phyloP scores from a whole-genome alignment of 2,888 invertebrate genomes.

The Dynastes maya region DNA sequence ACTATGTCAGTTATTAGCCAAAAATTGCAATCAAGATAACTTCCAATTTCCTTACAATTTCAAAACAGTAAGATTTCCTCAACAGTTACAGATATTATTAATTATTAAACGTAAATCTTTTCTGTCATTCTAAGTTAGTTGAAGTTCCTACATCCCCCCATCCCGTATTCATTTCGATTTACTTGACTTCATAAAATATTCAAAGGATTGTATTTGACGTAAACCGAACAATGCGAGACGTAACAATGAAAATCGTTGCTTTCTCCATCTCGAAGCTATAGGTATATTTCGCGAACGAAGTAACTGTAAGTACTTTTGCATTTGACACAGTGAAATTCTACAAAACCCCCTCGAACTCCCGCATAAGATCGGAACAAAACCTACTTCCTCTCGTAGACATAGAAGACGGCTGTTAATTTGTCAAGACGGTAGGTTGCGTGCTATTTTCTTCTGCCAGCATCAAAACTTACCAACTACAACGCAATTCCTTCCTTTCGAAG shows the following conservation, averaged over 20 bases:
- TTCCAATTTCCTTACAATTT: too few species aligned
- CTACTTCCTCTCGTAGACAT: not conserved
- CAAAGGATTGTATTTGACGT: not conserved
- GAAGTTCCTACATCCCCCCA: too few species aligned
- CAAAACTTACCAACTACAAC: slow-evolving; percentile 1
- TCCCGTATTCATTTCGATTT: not conserved
- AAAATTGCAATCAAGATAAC: too few species aligned
- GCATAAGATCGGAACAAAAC: not conserved
- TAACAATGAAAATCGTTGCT: not conserved
- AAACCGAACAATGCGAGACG: not conserved
- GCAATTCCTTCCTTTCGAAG: slow-evolving; percentile 5
- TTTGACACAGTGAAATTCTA: slow-evolving; percentile 2
- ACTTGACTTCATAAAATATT: not conserved
- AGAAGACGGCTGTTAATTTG: slow-evolving; percentile 28
- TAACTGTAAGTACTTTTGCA: slow-evolving; percentile 8
- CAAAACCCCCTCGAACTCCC: not conserved
- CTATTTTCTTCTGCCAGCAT: slow-evolving; percentile 6
- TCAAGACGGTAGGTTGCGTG: slow-evolving; percentile 16
- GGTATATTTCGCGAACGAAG: not conserved
- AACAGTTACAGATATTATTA: too few species aligned
- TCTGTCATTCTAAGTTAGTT: too few species aligned
- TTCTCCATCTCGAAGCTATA: not conserved
- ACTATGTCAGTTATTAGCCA: too few species aligned
- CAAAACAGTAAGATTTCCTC: too few species aligned
- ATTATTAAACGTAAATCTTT: too few species aligned